Conservation (phyloP, 1,140 invertebrate species). For the Triops longicaudatus region DNA sequence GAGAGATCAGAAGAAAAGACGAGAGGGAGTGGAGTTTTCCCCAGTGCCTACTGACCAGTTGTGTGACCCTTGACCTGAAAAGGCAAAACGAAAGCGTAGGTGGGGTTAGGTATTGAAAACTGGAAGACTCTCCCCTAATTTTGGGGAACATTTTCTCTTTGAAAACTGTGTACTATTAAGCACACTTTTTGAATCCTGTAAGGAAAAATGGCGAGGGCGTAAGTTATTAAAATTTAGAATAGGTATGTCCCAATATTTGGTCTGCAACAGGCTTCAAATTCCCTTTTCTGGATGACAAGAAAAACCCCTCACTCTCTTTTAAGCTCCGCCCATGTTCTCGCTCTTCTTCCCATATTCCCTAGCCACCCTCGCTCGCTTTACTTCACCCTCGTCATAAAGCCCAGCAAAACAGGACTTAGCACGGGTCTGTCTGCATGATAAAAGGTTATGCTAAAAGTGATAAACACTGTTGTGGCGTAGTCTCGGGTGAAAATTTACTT, state of each 20-base stretch:
- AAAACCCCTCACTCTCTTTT: background rate
- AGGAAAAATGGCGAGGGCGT: background rate
- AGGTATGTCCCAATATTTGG: background rate
- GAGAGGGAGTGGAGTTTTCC: background rate
- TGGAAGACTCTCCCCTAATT: background rate
- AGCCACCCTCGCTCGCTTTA: background rate
- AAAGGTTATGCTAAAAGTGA: background rate
- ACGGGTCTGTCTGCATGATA: background rate
- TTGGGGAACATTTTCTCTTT: no score
- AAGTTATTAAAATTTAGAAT: background rate
- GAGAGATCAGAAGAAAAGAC: background rate
- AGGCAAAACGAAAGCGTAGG: background rate
- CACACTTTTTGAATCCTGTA: background rate
- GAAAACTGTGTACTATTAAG: background rate
- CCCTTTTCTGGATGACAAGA: background rate
- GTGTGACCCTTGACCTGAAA: constrained; percentile 1
- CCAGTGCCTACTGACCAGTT: background rate
- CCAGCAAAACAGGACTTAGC: background rate
- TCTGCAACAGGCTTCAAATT: background rate
- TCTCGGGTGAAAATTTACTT: background rate
- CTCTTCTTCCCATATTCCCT: background rate
- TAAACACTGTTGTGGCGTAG: constrained; percentile 3
- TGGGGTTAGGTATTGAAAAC: background rate
- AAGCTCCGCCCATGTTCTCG: background rate
- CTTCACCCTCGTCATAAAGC: background rate